These are phyloP conservation scores for Lophochroa leadbeateri DNA, from an alignment of 2,113 vertebrate genomes.

Conservation along the genomic window DNA sequence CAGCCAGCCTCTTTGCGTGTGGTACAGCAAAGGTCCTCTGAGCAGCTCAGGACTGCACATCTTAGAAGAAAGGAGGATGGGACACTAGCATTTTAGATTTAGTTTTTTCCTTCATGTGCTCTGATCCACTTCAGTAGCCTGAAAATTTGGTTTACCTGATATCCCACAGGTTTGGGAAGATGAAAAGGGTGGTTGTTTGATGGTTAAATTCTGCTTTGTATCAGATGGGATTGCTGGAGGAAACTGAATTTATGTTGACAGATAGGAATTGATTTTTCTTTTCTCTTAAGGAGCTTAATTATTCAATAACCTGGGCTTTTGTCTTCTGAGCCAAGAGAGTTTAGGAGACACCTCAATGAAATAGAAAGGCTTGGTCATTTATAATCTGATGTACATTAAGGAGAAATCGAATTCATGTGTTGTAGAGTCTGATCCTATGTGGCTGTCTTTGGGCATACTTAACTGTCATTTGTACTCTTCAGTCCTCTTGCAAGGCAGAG, in stretches of 20 bases:
- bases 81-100: background rate
- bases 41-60: background rate
- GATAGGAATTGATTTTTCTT: slow-evolving; percentile 36
- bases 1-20: background rate
- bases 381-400: background rate
- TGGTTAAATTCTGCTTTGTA: background rate
- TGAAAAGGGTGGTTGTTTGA: background rate
- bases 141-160: background rate
- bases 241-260: background rate
- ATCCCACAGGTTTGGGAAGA: background rate
- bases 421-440: background rate
- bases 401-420: background rate
- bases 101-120: background rate
- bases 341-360: background rate
- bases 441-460: background rate
- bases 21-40: background rate
- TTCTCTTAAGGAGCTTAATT: slow-evolving; percentile 46
- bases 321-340: background rate
- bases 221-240: background rate
- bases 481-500: background rate
- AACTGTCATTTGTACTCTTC: background rate
- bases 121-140: background rate
- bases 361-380: background rate
- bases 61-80: background rate
- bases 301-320: slow-evolving; percentile 9